Base-by-base conservation (phyloP, 2,113 vertebrate genomes). In the Scomber japonicus region DNA sequence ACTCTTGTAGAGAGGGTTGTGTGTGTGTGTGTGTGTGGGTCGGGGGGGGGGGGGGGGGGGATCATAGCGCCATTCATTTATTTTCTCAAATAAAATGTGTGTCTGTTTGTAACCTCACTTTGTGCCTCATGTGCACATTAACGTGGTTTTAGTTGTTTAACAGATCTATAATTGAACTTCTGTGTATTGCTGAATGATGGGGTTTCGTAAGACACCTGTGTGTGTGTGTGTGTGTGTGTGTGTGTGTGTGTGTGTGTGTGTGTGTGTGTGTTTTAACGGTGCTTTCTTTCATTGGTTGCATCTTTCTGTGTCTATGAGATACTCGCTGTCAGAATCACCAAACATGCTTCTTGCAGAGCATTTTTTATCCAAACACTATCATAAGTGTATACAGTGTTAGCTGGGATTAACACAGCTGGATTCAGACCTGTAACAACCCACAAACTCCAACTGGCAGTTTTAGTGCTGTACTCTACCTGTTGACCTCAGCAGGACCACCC, bases 61-160 rank as follows among this genome's bases (percentile, higher is more conserved):
- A 77, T 87, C 71, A 72, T 67, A 77, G 48, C 83, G 83, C 80
- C 68, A 85, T 89, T 86, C 62, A 69, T 82, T 77, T 71, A 71
- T 60, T 56, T 46, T 6, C 9, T 16, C 30, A 40, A 12, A 21
- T 49, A 45, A 24, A 35, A 56, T 27, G 24, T 35, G 45, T 19
- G 46, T 31, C 15, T 30, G 63, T 61, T 16, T 54, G 31, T n/a
- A 19, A 50, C 61, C 31, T 2, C 11, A 31, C 46, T 49, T 9
- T 73, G 77, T 48, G 46, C 40, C 40, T 48, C 62, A 27, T 59
- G 15, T 40, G 14, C 53, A 24, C 40, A 51, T 69, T 11, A 44
- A 49, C 17, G 30, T 19, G 11, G 49, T 46, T 70, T 55, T 76
- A 70, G 14, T 35, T 63, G 77, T 65, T 46, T 51, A 35, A 60